Evolutionary conservation across 2,797 vertebrate species (phyloP).

Genomic region (Telmatherina bonti): DNA sequence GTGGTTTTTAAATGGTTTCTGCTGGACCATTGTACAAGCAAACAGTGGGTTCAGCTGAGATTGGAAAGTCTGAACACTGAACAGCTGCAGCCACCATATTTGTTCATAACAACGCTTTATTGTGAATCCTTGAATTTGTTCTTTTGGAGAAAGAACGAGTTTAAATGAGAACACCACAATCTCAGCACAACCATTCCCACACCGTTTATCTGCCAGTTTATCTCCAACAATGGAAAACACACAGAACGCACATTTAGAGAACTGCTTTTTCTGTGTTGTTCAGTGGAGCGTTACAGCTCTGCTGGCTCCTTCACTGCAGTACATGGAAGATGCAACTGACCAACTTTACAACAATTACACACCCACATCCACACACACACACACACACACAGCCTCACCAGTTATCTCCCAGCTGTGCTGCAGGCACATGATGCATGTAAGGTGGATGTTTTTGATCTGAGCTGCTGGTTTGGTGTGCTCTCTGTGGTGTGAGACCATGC

Average conservation of each 20-base stretch:
- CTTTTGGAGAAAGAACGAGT: neutral
- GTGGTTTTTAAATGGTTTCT: neutral
- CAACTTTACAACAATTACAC: conserved; percentile 5
- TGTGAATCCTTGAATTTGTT: neutral
- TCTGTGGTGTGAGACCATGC: neutral
- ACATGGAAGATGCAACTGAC: conserved; percentile 14
- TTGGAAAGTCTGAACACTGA: neutral
- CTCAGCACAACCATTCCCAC: conserved; percentile 7
- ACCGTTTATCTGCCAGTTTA: neutral
- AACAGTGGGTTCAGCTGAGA: neutral
- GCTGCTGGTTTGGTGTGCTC: conserved; percentile 25
- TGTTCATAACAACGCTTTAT: neutral
- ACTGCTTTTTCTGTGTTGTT: conserved; percentile 54
- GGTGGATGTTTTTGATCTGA: conserved; percentile 43
- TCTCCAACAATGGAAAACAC: conserved; percentile 6
- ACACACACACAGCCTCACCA: neutral
- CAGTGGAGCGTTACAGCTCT: conserved; percentile 42
- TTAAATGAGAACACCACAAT: neutral
- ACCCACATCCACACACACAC: neutral
- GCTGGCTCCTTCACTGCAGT: conserved; percentile 46
- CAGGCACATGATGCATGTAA: conserved; percentile 29
- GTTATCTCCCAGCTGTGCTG: conserved; percentile 25
- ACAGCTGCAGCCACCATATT: neutral
- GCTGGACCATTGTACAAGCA: neutral
- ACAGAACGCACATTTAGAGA: conserved; percentile 12